phyloP scores from a whole-genome alignment of 2,113 vertebrate species.

The Mormoops blainvillei region DNA sequence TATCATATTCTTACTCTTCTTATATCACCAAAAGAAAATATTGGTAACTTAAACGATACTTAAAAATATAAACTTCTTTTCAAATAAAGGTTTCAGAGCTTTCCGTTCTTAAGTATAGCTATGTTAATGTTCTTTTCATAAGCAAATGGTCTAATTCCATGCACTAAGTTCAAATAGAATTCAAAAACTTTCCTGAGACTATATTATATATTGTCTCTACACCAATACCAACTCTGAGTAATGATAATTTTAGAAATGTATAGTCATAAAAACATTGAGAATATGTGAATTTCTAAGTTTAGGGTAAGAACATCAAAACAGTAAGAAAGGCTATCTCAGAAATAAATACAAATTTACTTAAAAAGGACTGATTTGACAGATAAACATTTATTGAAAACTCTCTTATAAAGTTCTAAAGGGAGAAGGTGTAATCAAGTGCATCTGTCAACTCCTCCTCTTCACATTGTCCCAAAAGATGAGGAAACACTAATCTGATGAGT shows the following conservation, averaged over 20 bases:
- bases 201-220: background rate
- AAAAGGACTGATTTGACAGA: background rate
- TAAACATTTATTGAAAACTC: background rate
- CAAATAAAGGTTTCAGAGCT: conserved; percentile 3
- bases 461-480: background rate
- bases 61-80: background rate
- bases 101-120: background rate
- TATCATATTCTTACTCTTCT: background rate
- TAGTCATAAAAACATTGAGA: background rate
- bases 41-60: background rate
- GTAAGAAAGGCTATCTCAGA: background rate
- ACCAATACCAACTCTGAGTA: background rate
- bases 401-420: background rate
- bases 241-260: background rate
- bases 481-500: background rate
- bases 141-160: background rate
- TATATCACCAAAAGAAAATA: background rate
- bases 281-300: background rate
- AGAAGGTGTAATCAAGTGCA: background rate
- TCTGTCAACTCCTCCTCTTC: background rate
- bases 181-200: background rate
- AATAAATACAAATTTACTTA: conserved; percentile 11
- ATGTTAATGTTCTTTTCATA: background rate
- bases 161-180: background rate
- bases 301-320: background rate